Evolutionary conservation across 2,888 invertebrate species (phyloP).

Genomic region (Mechanitis mazaeus): DNA sequence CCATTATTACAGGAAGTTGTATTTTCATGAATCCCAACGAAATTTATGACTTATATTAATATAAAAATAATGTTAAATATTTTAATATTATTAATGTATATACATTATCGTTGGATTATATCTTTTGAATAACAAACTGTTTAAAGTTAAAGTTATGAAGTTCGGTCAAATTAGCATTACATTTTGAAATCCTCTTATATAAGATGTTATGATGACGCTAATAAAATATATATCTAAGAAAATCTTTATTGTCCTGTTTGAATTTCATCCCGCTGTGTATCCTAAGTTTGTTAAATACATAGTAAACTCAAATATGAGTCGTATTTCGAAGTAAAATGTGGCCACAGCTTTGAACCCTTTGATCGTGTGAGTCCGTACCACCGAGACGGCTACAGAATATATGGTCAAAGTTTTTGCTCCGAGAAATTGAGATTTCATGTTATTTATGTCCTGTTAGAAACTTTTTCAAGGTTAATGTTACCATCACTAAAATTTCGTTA

Average conservation of each 20-base stretch:
- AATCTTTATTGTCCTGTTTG: conserved; percentile 13
- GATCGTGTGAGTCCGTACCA: conserved; percentile 23
- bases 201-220: neutral
- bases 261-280: conserved; percentile 5
- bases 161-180: neutral
- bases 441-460: conserved; percentile 19
- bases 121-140: neutral
- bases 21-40: conserved; percentile 28
- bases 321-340: conserved; percentile 24
- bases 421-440: conserved; percentile 32
- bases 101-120: neutral
- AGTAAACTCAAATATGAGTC: conserved; percentile 29
- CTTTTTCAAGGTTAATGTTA: conserved; percentile 1
- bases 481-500: neutral
- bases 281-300: conserved; percentile 17
- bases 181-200: neutral
- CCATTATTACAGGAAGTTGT: conserved; percentile 28
- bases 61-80: neutral
- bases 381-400: conserved; percentile 34
- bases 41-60: conserved; percentile 22
- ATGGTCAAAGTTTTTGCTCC: conserved; percentile 48
- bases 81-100: neutral
- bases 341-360: conserved; percentile 21
- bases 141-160: neutral
- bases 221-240: conserved; percentile 7